phyloP scores from a whole-genome alignment of 2,888 invertebrate genomes.

The Patella caerulea region DNA sequence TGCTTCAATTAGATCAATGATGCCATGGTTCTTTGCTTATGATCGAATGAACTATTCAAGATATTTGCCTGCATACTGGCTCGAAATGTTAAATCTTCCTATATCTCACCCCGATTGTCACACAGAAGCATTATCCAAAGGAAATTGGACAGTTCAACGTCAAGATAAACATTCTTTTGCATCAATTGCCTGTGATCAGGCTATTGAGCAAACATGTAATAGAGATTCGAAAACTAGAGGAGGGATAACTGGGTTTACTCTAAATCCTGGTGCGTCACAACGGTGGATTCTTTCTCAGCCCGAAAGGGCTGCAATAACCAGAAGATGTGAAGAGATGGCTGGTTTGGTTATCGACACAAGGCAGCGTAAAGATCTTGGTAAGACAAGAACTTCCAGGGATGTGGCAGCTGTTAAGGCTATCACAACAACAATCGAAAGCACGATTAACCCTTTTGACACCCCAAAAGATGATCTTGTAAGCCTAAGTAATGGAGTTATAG shows the following conservation, averaged over 20 bases:
- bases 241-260: slow-evolving; percentile 20
- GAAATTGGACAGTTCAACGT: slow-evolving; percentile 14
- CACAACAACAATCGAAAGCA: neutral
- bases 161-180: slow-evolving; percentile 19
- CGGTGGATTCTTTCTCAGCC: slow-evolving; percentile 25
- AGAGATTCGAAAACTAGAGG: slow-evolving; percentile 24
- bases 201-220: slow-evolving; percentile 29
- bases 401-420: neutral
- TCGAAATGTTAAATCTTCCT: slow-evolving; percentile 31
- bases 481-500: slow-evolving; percentile 2
- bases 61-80: slow-evolving; percentile 19
- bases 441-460: slow-evolving; percentile 14
- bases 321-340: slow-evolving; percentile 18
- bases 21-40: slow-evolving; percentile 48
- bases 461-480: neutral
- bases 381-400: neutral
- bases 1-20: slow-evolving; percentile 29
- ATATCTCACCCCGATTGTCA: slow-evolving; percentile 26
- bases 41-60: slow-evolving; percentile 45
- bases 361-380: neutral
- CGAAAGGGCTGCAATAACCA: slow-evolving; percentile 15
- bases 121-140: neutral
- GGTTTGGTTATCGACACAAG: neutral
- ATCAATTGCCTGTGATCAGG: slow-evolving; percentile 20
- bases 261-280: slow-evolving; percentile 16